Conservation (phyloP, 2,888 invertebrate species). For the Melipona beecheii region DNA sequence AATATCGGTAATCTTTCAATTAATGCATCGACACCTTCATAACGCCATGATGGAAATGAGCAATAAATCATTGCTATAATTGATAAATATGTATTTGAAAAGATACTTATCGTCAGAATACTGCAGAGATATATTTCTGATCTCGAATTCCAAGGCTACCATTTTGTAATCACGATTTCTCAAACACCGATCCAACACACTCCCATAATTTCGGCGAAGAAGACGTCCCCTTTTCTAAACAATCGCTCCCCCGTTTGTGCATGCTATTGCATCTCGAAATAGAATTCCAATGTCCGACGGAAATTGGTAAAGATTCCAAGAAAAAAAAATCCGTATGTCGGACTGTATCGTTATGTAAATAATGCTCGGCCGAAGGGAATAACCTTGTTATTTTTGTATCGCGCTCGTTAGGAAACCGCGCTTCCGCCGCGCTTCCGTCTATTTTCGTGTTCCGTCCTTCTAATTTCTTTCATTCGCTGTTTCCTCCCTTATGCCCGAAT, state of each 20-base stretch:
- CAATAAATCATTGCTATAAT: no score
- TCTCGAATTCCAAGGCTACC: neutral
- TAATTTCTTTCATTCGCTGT: slow-evolving; percentile 37
- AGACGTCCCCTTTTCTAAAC: slow-evolving; percentile 6
- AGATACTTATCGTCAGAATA: no score
- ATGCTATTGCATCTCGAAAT: slow-evolving; percentile 16
- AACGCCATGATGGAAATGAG: no score
- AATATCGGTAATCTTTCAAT: no score
- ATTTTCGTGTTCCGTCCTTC: slow-evolving; percentile 67
- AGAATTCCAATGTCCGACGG: slow-evolving; percentile 30
- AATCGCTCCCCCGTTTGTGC: neutral
- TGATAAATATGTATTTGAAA: no score
- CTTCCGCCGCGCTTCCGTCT: slow-evolving; percentile 72
- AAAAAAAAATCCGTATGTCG: slow-evolving; percentile 28
- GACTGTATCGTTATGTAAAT: slow-evolving; percentile 67
- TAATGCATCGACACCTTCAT: no score
- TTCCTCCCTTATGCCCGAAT: slow-evolving; percentile 23
- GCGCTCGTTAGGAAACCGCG: slow-evolving; percentile 74
- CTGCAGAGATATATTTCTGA: no score
- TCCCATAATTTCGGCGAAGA: neutral
- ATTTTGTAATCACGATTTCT: neutral
- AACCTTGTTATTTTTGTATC: slow-evolving; percentile 76
- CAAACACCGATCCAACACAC: neutral
- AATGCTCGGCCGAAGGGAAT: slow-evolving; percentile 56
- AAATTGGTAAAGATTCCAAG: slow-evolving; percentile 29